These are phyloP conservation scores for Corvus moneduloides DNA, from an alignment of 2,113 vertebrate species.

Conservation along the genomic window DNA sequence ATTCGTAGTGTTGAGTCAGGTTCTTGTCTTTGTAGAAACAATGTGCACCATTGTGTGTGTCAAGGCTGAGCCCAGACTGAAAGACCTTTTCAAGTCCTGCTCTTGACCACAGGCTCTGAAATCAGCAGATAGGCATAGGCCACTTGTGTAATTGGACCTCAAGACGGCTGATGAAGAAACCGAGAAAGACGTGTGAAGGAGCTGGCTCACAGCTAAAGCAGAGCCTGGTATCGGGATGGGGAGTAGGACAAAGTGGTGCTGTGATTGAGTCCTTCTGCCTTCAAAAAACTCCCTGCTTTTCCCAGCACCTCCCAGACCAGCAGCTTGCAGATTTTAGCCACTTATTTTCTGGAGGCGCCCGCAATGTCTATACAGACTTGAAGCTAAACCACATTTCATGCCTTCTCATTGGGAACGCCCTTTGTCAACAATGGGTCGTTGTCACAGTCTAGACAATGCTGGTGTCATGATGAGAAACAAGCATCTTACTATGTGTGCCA, in stretches of 20 bases:
- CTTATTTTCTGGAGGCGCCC: neutral
- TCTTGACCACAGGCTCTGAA: neutral
- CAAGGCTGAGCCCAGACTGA: neutral
- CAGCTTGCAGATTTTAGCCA: neutral
- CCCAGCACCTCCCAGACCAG: neutral
- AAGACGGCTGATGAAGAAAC: neutral
- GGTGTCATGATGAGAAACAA: slow-evolving; percentile 13
- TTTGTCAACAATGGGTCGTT: neutral
- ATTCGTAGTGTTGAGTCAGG: neutral
- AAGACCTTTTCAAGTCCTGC: neutral
- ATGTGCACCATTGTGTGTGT: neutral
- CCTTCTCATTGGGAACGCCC: neutral
- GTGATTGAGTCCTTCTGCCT: neutral
- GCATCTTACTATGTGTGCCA: neutral
- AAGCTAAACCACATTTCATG: neutral
- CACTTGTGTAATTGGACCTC: neutral
- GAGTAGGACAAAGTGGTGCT: neutral
- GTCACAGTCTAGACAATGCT: neutral
- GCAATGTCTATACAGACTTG: neutral
- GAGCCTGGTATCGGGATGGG: neutral
- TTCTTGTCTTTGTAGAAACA: neutral
- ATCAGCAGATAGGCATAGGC: neutral
- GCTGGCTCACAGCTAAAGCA: neutral
- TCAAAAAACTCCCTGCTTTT: fast-evolving
- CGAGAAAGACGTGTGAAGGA: neutral